Conservation (phyloP, 2,797 vertebrate species). For the Pogoniulus pusillus region DNA sequence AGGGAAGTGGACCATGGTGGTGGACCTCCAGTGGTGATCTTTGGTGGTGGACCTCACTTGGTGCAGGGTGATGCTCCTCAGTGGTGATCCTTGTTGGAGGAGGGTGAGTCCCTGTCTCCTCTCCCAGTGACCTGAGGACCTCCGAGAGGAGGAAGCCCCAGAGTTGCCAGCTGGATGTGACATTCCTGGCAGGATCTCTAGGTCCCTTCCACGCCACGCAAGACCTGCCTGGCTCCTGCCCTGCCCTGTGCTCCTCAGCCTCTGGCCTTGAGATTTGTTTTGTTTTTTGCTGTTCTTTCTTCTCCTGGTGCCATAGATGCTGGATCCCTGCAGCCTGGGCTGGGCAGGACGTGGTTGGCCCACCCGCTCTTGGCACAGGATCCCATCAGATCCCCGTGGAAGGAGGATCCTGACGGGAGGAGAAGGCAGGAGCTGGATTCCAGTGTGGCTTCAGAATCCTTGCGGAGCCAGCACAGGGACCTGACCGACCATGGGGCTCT, state of each 20-base stretch:
- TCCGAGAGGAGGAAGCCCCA: not conserved
- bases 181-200: not conserved
- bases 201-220: not conserved
- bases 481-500: not conserved
- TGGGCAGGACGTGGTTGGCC: not conserved
- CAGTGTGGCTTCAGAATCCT: slow-evolving; percentile 31
- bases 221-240: slow-evolving; percentile 11
- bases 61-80: too few species aligned
- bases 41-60: too few species aligned
- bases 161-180: not conserved
- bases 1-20: too few species aligned
- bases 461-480: not conserved
- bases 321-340: slow-evolving; percentile 10
- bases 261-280: not conserved
- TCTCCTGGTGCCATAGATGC: slow-evolving; percentile 1
- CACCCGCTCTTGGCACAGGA: slow-evolving; percentile 6
- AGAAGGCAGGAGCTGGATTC: not conserved
- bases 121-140: accelerated
- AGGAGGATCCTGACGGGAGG: not conserved
- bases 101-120: not conserved
- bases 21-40: too few species aligned
- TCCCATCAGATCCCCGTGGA: slow-evolving; percentile 10
- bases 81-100: not conserved
- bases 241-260: slow-evolving; percentile 13
- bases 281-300: not conserved